A percentile compares a stretch with the other conserved stretches of the same genome.
These are phyloP conservation scores for Sphaeramia orbicularis DNA, from an alignment of 2,797 vertebrate genomes.

Conservation along the genomic window DNA sequence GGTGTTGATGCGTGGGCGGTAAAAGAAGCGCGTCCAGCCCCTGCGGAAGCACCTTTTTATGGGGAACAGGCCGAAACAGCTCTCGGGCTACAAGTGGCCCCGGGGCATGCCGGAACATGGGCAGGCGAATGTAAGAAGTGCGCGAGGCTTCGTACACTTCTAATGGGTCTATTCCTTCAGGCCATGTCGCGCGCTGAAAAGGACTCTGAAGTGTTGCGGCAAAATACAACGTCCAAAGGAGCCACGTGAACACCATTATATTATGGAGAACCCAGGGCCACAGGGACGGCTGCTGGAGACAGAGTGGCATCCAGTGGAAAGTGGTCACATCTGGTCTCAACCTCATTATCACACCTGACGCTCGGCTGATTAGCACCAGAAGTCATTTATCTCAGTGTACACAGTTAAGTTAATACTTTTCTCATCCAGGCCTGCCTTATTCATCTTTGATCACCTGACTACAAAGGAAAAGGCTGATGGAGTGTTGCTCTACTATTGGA, in stretches of 20 bases:
- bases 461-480: no score
- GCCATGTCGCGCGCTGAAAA: neutral
- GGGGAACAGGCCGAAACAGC: constrained; percentile 53
- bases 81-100: constrained; percentile 48
- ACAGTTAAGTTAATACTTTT: no score
- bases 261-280: neutral
- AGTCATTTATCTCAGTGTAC: no score
- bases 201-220: constrained; percentile 28
- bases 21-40: constrained; percentile 54
- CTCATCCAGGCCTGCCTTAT: no score
- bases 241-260: constrained; percentile 44
- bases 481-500: no score
- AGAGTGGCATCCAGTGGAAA: neutral
- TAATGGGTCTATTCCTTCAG: neutral
- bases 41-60: constrained; percentile 37
- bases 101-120: constrained; percentile 64
- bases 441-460: no score
- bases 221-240: constrained; percentile 32
- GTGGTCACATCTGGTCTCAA: neutral
- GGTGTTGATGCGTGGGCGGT: constrained; percentile 6
- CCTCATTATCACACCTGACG: constrained; percentile 43
- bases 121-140: constrained; percentile 49
- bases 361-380: constrained; percentile 27
- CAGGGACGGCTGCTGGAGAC: neutral
- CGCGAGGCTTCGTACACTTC: neutral